These are phyloP conservation scores for Eupithecia dodoneata DNA, from an alignment of 2,888 invertebrate genomes.

Conservation along the genomic window DNA sequence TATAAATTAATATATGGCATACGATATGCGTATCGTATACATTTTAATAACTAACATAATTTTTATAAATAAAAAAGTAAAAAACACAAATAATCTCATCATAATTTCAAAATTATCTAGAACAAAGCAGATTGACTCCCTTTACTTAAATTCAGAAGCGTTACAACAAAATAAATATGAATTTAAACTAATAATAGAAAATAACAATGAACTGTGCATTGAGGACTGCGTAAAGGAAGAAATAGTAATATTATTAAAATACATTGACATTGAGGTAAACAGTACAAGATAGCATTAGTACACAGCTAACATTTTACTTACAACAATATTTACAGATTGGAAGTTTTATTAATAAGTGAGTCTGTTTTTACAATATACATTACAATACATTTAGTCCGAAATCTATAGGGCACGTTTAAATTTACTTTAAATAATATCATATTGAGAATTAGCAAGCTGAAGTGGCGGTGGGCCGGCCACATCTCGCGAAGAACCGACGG, in stretches of 20 bases:
- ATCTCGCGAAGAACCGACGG: too few relatives aligned
- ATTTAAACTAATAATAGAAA: constrained; percentile 37
- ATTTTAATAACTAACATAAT: constrained; percentile 59
- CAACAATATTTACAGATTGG: constrained; percentile 53
- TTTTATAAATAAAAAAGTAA: constrained; percentile 74
- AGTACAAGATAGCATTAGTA: constrained; percentile 63
- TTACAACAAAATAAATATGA: constrained; percentile 43
- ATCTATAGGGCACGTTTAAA: background rate
- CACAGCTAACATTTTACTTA: constrained; percentile 61
- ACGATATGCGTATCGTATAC: constrained; percentile 46
- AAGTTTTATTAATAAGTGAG: constrained; percentile 74
- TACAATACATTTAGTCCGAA: background rate
- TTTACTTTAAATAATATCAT: background rate
- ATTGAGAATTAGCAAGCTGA: too few relatives aligned
- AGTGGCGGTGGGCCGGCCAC: too few relatives aligned
- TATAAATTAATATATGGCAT: constrained; percentile 57
- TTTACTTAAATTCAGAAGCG: constrained; percentile 42
- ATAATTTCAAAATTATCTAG: constrained; percentile 78
- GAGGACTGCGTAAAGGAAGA: constrained; percentile 61
- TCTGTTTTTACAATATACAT: constrained; percentile 49
- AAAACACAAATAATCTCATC: constrained; percentile 78
- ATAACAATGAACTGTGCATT: constrained; percentile 63
- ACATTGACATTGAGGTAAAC: constrained; percentile 69
- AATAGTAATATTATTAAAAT: constrained; percentile 41
- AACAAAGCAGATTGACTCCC: constrained; percentile 58